These are phyloP conservation scores for Micropoecilia bifurca DNA, from an alignment of 2,797 vertebrate genomes.

Conservation along the genomic window DNA sequence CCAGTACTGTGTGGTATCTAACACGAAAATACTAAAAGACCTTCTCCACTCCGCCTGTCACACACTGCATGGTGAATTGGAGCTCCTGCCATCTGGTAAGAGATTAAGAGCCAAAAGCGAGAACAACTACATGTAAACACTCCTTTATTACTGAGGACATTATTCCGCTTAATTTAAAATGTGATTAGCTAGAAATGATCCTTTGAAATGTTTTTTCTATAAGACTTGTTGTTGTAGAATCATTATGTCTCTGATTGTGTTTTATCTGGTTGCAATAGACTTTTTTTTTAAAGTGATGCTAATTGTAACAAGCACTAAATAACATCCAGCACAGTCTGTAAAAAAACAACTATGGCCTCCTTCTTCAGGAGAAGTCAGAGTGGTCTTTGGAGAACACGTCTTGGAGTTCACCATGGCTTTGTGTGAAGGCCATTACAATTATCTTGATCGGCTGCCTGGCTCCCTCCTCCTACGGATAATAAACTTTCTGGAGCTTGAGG, in stretches of 20 bases:
- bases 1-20: neutral
- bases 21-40: neutral
- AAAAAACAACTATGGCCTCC: constrained; percentile 13
- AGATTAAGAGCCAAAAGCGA: neutral
- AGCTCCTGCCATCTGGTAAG: neutral
- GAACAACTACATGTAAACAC: neutral
- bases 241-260: neutral
- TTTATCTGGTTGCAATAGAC: neutral
- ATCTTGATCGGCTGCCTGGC: constrained; percentile 85
- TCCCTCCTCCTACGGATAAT: constrained; percentile 83
- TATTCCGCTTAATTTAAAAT: neutral
- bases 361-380: constrained; percentile 77
- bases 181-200: neutral
- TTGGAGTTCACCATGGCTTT: constrained; percentile 81
- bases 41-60: neutral
- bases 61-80: neutral
- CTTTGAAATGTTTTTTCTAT: neutral
- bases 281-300: neutral
- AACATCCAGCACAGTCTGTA: neutral
- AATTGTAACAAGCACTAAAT: neutral
- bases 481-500: constrained; percentile 86
- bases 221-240: neutral
- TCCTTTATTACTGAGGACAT: neutral
- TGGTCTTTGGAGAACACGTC: constrained; percentile 79
- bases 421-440: constrained; percentile 85